Conservation (phyloP, 2,888 invertebrate species). For the Frankliniella fusca region DNA sequence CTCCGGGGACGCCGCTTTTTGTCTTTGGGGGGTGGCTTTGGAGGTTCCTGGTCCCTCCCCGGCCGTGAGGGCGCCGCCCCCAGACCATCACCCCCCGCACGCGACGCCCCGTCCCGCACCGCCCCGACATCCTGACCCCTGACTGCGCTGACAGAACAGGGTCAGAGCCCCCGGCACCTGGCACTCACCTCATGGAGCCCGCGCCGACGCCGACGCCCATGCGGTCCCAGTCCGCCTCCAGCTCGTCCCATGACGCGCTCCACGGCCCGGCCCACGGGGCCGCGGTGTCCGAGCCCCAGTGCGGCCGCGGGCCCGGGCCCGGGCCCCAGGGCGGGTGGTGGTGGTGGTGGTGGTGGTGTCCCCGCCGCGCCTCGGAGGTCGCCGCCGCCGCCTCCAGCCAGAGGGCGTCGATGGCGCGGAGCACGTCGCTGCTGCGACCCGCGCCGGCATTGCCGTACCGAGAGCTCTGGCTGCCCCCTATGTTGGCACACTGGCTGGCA, state of each 20-base stretch:
- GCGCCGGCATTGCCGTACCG: conserved; percentile 20
- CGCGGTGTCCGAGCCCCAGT: background rate
- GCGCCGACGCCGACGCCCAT: background rate
- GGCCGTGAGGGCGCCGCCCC: background rate
- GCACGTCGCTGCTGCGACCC: conserved; percentile 9
- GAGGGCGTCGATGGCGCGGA: conserved; percentile 14
- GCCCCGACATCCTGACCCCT: background rate
- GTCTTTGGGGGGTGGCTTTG: too few relatives aligned
- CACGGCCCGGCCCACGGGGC: background rate
- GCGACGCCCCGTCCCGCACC: background rate
- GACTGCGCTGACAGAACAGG: too few relatives aligned
- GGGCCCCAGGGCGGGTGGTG: background rate
- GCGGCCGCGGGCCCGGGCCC: background rate
- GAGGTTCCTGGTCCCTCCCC: too few relatives aligned
- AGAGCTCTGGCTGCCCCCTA: conserved; percentile 23
- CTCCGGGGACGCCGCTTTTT: too few relatives aligned
- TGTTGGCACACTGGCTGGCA: background rate
- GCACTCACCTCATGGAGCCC: conserved; percentile 12
- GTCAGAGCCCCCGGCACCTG: background rate
- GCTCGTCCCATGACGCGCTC: conserved; percentile 13
- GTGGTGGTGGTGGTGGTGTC: background rate
- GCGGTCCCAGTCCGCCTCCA: conserved; percentile 16
- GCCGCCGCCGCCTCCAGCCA: conserved; percentile 29
- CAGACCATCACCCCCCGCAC: background rate
- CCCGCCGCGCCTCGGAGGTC: conserved; percentile 13